phyloP scores from a whole-genome alignment of 1,140 invertebrate genomes.

The Schlechtendalia chinensis region DNA sequence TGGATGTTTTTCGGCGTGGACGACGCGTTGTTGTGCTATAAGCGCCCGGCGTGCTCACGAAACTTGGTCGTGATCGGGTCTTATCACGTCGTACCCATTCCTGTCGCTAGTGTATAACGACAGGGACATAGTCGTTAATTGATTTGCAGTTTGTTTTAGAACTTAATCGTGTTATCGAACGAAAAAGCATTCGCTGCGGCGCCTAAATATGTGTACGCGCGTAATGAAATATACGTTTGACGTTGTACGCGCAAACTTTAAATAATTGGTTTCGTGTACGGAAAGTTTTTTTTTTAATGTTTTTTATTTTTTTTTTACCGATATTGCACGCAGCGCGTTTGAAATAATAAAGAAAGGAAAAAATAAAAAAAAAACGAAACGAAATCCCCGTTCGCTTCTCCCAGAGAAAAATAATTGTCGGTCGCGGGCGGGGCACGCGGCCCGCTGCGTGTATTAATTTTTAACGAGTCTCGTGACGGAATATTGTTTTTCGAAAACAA shows the following conservation, averaged over 20 bases:
- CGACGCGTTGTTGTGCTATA: no score
- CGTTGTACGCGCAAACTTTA: conserved; percentile 12
- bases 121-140: conserved; percentile 34
- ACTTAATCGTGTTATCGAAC: background rate
- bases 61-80: no score
- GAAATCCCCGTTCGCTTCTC: background rate
- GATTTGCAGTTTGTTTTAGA: conserved; percentile 25
- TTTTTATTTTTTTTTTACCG: no score
- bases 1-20: no score
- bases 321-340: conserved; percentile 15
- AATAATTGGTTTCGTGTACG: conserved; percentile 39
- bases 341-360: background rate
- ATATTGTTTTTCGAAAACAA: conserved; percentile 46
- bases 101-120: no score
- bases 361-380: background rate
- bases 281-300: conserved; percentile 32
- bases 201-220: no score
- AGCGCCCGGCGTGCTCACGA: no score
- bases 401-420: conserved; percentile 1
- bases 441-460: conserved; percentile 42
- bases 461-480: conserved; percentile 44
- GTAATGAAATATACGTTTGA: conserved; percentile 1
- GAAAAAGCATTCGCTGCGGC: no score
- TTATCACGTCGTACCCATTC: no score
- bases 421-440: background rate